Percentiles rank a stretch among this genome's conserved stretches.
phyloP scores from a whole-genome alignment of 2,113 vertebrate genomes.

The Cyanoderma ruficeps region DNA sequence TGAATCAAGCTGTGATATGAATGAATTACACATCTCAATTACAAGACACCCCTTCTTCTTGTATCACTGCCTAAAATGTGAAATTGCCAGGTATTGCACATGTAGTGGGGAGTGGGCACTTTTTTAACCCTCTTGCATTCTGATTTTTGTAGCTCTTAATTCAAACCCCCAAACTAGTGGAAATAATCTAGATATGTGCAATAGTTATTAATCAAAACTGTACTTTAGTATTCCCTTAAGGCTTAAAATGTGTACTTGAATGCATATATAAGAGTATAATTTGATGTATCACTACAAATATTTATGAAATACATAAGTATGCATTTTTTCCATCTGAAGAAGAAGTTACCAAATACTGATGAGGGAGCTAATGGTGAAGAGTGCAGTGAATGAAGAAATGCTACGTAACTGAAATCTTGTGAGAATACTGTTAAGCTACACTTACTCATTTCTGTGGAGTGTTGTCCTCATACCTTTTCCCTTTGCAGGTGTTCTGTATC shows the following conservation, averaged over 20 bases:
- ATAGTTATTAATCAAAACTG: background rate
- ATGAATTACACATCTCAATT: background rate
- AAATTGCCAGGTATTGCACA: background rate
- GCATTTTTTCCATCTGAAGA: background rate
- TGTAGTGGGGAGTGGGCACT: fast-evolving
- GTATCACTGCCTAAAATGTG: background rate
- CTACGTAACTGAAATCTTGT: background rate
- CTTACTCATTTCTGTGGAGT: background rate
- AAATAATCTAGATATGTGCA: background rate
- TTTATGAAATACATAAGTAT: background rate
- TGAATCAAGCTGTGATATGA: background rate
- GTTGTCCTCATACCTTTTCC: background rate
- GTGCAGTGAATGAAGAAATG: background rate
- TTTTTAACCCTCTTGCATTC: background rate
- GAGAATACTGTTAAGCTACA: background rate
- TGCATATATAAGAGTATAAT: background rate
- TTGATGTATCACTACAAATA: background rate
- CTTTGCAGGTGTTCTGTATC: background rate
- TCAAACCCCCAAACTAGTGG: background rate
- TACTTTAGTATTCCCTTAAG: background rate
- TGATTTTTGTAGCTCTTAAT: background rate
- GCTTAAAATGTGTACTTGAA: background rate
- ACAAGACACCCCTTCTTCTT: background rate
- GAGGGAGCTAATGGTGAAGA: background rate
- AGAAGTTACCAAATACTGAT: background rate